Evolutionary conservation across 2,888 invertebrate species (phyloP).

Genomic region (Sepioteuthis lessoniana): DNA sequence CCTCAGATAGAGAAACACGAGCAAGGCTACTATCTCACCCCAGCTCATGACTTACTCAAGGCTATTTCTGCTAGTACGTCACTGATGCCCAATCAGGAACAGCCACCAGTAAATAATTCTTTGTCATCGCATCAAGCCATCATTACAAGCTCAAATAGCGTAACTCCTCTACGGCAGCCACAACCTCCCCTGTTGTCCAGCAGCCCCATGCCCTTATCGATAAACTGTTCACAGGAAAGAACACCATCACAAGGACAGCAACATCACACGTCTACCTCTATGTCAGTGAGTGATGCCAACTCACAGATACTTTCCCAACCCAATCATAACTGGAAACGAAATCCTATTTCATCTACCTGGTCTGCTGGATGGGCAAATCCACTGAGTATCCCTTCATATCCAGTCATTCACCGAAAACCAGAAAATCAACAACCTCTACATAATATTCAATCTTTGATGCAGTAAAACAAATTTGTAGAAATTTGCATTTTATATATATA

Average conservation of each 20-base stretch:
- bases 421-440: background rate
- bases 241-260: background rate
- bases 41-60: background rate
- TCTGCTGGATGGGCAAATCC: background rate
- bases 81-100: background rate
- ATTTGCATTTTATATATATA: background rate
- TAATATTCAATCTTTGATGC: constrained; percentile 21
- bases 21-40: background rate
- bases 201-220: background rate
- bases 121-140: background rate
- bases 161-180: background rate
- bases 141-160: background rate
- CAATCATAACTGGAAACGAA: background rate
- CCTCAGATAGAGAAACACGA: background rate
- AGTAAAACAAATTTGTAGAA: background rate
- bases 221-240: background rate
- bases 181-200: background rate
- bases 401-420: background rate
- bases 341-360: background rate
- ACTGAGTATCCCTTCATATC: background rate
- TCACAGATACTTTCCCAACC: background rate
- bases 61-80: background rate
- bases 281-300: background rate
- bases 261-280: background rate
- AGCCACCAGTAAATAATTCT: background rate